Base-by-base conservation (phyloP, 2,113 vertebrate species). In the Synchiropus splendidus region DNA sequence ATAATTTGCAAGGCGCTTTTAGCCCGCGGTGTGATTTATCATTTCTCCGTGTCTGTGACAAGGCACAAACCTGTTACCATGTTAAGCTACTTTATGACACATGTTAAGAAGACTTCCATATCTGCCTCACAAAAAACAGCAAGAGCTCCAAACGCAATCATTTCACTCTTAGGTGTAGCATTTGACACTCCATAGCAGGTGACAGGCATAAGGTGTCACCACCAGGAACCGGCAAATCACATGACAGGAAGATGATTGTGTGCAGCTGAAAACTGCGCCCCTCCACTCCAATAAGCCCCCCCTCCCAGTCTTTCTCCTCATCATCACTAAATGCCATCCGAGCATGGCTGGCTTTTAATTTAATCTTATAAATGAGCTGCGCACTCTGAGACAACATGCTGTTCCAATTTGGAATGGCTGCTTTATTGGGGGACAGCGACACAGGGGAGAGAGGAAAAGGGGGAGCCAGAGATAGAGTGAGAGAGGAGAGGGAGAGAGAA, bases 271-370 rank as follows among this genome's bases (percentile, higher is more conserved):
- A 65, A 31, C 6, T 2, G 6, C 18, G 16, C 51, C 38, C 58
- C 52, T 58, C 39, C 50, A 31, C 57, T n/a, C n/a, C n/a, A n/a
- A n/a, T n/a, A n/a, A n/a, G n/a, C n/a, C n/a, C n/a, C n/a, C n/a
- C n/a, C n/a, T n/a, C n/a, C n/a, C n/a, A n/a, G n/a, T n/a, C n/a
- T n/a, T n/a, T n/a, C n/a, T n/a, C 55, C 46, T 73, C 74, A 54
- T 68, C 70, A 58, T 66, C 54, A 31, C 69, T 61, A 65, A 77
- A 72, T 62, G 68, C 75, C 65, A 80, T 78, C 65, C 40, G 58
- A 82, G 75, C 79, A 75, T 74, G 74, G 70, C 73, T 72, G 79
- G 77, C 75, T 80, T 85, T 85, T 83, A 83, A 85, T 85, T 84
- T 78, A 75, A 79, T 77, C 69, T 81, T 79, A 79, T 80, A 85